These are phyloP conservation scores for Eulemur coronatus DNA, from an alignment of 2,797 vertebrate genomes.

Conservation along the genomic window DNA sequence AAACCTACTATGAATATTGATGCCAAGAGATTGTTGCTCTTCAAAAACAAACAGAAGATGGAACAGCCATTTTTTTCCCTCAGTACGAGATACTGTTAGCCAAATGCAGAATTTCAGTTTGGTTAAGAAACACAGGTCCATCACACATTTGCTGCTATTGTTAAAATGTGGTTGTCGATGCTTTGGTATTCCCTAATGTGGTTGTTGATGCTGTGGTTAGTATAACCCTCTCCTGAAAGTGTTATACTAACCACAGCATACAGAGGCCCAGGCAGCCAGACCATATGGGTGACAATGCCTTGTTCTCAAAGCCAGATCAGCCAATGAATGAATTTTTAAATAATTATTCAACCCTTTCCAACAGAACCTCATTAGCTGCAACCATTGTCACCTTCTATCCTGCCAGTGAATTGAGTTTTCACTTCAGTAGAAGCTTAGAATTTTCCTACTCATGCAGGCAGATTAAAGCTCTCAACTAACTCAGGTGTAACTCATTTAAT, in stretches of 20 bases:
- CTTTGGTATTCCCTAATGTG: not conserved
- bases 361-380: constrained; percentile 72
- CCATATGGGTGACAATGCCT: not conserved
- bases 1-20: constrained; percentile 73
- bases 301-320: constrained; percentile 11
- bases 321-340: constrained; percentile 67
- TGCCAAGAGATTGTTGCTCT: constrained; percentile 79
- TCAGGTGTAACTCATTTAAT: constrained; percentile 82
- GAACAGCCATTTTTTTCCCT: constrained; percentile 75
- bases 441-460: constrained; percentile 75
- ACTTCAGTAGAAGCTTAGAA: constrained; percentile 79
- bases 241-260: not conserved
- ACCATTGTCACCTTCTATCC: constrained; percentile 68
- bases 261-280: not conserved
- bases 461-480: constrained; percentile 76
- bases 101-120: constrained; percentile 81
- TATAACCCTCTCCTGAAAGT: not conserved
- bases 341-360: constrained; percentile 73
- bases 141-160: constrained; percentile 73
- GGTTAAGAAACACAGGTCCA: constrained; percentile 78
- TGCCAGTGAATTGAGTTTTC: constrained; percentile 73
- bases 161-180: not conserved
- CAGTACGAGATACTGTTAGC: constrained; percentile 73
- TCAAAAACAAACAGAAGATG: constrained; percentile 79
- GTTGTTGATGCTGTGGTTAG: not conserved